Conservation (phyloP, 2,797 vertebrate species). For the Catharus ustulatus region DNA sequence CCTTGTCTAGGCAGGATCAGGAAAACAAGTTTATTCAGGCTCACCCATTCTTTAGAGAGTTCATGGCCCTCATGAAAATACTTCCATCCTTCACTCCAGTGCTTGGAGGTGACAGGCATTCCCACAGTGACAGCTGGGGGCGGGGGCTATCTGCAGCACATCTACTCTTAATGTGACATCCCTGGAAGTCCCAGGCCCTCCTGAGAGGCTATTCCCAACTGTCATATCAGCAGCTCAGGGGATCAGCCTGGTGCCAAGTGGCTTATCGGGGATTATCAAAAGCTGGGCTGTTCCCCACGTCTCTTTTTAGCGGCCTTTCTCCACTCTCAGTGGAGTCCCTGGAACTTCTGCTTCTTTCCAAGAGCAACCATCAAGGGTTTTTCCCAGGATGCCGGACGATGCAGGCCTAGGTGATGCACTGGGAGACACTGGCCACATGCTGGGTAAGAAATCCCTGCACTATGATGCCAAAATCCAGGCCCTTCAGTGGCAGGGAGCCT, state of each 20-base stretch:
- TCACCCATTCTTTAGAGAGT: not conserved
- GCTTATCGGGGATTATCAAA: conserved; percentile 31
- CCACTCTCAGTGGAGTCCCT: not conserved
- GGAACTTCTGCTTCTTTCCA: not conserved
- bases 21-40: conserved; percentile 14
- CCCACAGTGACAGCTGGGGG: not conserved
- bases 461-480: accelerated
- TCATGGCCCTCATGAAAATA: not conserved
- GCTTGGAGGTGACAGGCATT: not conserved
- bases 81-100: accelerated
- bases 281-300: not conserved
- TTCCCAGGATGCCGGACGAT: accelerated
- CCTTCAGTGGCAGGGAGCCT: not conserved
- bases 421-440: not conserved
- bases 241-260: conserved; percentile 25
- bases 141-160: not conserved
- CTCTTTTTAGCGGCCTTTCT: not conserved
- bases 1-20: not conserved
- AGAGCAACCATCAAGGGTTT: not conserved
- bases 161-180: not conserved
- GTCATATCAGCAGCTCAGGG: not conserved
- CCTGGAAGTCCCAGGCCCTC: not conserved
- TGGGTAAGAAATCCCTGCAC: not conserved
- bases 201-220: not conserved
- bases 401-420: not conserved